These are phyloP conservation scores for Pseudeuparius sepicola DNA, from an alignment of 2,888 invertebrate genomes.

Conservation along the genomic window DNA sequence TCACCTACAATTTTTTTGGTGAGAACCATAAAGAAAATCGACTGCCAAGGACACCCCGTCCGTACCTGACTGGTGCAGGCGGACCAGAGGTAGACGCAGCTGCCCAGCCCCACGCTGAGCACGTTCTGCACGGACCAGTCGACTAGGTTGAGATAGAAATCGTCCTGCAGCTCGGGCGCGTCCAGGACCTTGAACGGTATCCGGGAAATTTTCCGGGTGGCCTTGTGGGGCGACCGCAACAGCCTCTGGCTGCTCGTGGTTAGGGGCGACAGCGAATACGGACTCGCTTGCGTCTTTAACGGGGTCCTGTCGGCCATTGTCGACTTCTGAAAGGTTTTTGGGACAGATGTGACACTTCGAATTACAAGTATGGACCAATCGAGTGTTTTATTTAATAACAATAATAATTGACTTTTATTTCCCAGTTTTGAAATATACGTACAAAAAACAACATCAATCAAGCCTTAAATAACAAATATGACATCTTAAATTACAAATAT, in stretches of 20 bases:
- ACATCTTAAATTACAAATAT: too few relatives aligned
- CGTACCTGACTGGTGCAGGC: constrained; percentile 95
- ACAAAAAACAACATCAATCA: too few relatives aligned
- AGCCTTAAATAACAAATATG: too few relatives aligned
- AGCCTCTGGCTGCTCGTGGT: constrained; percentile 92
- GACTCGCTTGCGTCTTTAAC: constrained; percentile 62
- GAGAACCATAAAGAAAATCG: too few relatives aligned
- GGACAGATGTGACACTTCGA: too few relatives aligned
- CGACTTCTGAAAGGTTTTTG: too few relatives aligned
- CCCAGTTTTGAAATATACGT: too few relatives aligned
- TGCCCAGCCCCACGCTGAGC: constrained; percentile 92
- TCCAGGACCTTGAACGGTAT: constrained; percentile 97
- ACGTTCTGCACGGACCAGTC: constrained; percentile 99
- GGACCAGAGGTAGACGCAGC: constrained; percentile 98
- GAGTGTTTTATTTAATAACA: too few relatives aligned
- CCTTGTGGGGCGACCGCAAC: constrained; percentile 89
- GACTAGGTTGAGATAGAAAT: constrained; percentile 97
- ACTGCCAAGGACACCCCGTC: too few relatives aligned
- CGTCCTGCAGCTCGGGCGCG: constrained; percentile 95
- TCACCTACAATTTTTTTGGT: too few relatives aligned
- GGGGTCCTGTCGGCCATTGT: constrained; percentile 47
- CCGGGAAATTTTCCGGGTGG: constrained; percentile 95
- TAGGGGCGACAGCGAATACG: constrained; percentile 91
- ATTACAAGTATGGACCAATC: too few relatives aligned
- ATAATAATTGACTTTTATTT: too few relatives aligned